Base-by-base conservation (phyloP, 2,113 vertebrate species). In the Promerops cafer region DNA sequence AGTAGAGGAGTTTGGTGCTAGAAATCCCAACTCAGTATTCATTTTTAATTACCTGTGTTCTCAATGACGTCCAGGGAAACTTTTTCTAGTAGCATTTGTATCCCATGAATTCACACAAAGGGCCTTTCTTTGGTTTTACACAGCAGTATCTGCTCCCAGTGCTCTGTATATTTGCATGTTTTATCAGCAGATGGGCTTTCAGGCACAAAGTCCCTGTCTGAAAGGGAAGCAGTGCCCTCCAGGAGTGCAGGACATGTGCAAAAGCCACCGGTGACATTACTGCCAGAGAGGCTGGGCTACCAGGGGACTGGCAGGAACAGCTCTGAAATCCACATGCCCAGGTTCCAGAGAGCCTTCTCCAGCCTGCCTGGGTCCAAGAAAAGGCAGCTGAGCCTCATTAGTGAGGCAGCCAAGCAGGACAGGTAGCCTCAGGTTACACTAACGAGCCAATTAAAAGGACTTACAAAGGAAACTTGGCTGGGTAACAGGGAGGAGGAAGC, bases 341-440 rank as follows among this genome's bases (percentile, higher is more conserved):
- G 53, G 37, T 76, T 93, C 82, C n/a, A 80, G 64, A 86, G 78
- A 77, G 60, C 75, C 91, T 74, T 95, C 88, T 83, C 52, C 87
- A 72, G 69, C 37, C 61, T 52, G 72, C 56, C 83, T 78, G 82
- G 72, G 57, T 83, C 37, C 53, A 17, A 90, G 77, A 50, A 68
- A 88, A 89, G 68, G 95, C 97, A 95, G 61, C 66, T 80, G 93
- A 93, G 75, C 19, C 80, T 83, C 92, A 90, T 97, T 96, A 90
- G 79, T 22, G 69, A 77, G 20, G 56, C 91, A 96, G 95, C 86
- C 75, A 88, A 92, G 97, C 90, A 86, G 95, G 95, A 93, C 94
- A 96, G 94, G 95, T 89, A 96, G 93, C 59, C 60, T 93, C 75
- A 95, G 87, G 92, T 94, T 94, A 84, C 89, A 84, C 86, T 93